These are phyloP conservation scores for Hyperopisus bebe DNA, from an alignment of 2,113 vertebrate species.

Conservation along the genomic window DNA sequence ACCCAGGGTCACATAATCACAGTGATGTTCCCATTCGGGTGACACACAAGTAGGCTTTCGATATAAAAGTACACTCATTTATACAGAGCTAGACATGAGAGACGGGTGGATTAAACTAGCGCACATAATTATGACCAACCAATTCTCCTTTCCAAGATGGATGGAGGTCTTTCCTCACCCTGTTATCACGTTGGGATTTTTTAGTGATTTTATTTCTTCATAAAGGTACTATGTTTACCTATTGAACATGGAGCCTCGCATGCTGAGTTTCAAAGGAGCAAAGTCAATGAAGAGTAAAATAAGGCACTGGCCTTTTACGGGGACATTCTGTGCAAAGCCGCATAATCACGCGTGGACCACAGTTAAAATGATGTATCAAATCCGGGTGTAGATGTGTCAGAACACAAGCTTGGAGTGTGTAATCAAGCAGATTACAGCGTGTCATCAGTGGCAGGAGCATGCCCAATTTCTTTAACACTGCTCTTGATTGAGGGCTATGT, in stretches of 20 bases:
- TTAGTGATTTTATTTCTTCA: neutral
- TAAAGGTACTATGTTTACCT: neutral
- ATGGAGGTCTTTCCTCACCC: neutral
- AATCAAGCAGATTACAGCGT: slow-evolving; percentile 17
- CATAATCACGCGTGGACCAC: neutral
- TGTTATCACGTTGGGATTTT: neutral
- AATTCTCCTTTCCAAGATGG: neutral
- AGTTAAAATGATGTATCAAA: neutral
- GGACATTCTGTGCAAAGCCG: neutral
- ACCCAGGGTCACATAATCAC: neutral
- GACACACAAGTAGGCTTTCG: neutral
- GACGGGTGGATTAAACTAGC: neutral
- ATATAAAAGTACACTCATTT: neutral
- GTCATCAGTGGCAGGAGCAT: slow-evolving; percentile 11
- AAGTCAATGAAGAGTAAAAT: neutral
- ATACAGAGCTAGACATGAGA: neutral
- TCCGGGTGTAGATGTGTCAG: neutral
- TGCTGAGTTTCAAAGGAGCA: neutral
- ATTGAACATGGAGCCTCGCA: neutral
- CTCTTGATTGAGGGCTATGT: slow-evolving; percentile 7
- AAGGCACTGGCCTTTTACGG: neutral
- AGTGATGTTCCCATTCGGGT: neutral
- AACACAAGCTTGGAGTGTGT: slow-evolving; percentile 11
- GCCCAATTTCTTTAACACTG: neutral
- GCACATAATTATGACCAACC: neutral